Conservation (phyloP, 2,113 vertebrate species). For the Erythrocercus mccallii region DNA sequence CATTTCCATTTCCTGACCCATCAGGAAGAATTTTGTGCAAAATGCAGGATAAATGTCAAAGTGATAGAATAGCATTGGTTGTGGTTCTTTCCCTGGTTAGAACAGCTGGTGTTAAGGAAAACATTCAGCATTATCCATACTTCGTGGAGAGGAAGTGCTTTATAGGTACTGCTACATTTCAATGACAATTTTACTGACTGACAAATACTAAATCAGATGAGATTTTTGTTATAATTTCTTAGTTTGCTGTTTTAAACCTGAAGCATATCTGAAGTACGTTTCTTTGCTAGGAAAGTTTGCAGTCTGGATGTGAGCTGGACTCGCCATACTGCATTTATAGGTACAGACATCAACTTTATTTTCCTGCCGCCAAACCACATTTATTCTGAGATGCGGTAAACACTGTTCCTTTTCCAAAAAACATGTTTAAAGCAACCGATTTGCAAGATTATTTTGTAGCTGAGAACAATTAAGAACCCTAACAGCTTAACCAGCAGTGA, state of each 20-base stretch:
- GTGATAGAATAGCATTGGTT: background rate
- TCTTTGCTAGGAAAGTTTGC: background rate
- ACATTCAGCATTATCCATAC: background rate
- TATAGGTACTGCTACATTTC: background rate
- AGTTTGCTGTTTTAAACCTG: background rate
- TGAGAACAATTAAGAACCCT: background rate
- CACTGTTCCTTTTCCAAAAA: background rate
- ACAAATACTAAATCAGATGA: background rate
- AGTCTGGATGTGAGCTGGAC: background rate
- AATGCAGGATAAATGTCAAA: background rate
- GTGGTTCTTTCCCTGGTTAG: background rate
- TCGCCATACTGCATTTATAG: background rate
- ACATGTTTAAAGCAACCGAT: background rate
- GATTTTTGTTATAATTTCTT: background rate
- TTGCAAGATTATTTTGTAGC: background rate
- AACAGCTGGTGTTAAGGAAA: background rate
- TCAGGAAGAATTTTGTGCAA: background rate
- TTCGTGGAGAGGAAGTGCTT: background rate
- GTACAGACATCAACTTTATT: background rate
- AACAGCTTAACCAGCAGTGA: background rate
- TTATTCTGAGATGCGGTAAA: background rate
- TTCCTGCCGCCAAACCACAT: background rate
- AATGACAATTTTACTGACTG: background rate
- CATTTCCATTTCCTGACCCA: constrained; percentile 27
- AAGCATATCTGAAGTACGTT: background rate